A percentile compares a stretch with the other conserved stretches of the same genome.
Evolutionary conservation across 2,113 vertebrate species (phyloP).

Genomic region (Bombycilla garrulus): DNA sequence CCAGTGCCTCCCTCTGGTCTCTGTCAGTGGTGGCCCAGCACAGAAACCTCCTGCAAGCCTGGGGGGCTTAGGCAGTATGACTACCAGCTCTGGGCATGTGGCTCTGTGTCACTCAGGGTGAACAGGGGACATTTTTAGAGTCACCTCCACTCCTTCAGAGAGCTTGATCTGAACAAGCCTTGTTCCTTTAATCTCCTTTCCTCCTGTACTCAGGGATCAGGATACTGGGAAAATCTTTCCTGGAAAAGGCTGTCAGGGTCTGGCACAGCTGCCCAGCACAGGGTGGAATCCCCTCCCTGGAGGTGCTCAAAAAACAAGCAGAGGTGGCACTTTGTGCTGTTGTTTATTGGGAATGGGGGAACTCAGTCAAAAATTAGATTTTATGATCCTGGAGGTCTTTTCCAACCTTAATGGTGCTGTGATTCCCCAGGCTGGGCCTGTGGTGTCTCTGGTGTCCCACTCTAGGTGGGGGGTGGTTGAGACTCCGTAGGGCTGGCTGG

Average conservation of each 20-base stretch:
- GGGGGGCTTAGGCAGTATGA: background rate
- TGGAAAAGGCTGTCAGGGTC: background rate
- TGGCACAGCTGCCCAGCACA: background rate
- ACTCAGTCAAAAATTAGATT: background rate
- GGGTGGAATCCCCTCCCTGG: background rate
- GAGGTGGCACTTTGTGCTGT: background rate
- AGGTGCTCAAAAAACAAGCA: background rate
- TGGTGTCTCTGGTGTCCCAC: background rate
- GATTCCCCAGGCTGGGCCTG: rapidly evolving
- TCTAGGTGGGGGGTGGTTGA: background rate
- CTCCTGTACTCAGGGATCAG: background rate
- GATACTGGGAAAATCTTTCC: too few relatives aligned
- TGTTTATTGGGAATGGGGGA: too few relatives aligned
- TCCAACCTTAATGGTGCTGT: rapidly evolving
- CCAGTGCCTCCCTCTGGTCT: background rate
- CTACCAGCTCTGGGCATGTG: rapidly evolving
- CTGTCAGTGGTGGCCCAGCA: background rate
- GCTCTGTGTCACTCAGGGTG: background rate
- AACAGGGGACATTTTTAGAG: background rate
- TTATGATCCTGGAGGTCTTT: background rate
- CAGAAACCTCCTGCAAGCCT: background rate
- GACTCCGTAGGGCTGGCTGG: too few relatives aligned
- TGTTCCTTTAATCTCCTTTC: background rate
- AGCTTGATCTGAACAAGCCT: background rate
- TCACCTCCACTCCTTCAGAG: background rate